phyloP scores from a whole-genome alignment of 2,888 invertebrate genomes.

The Agonopterix alstromeriana region DNA sequence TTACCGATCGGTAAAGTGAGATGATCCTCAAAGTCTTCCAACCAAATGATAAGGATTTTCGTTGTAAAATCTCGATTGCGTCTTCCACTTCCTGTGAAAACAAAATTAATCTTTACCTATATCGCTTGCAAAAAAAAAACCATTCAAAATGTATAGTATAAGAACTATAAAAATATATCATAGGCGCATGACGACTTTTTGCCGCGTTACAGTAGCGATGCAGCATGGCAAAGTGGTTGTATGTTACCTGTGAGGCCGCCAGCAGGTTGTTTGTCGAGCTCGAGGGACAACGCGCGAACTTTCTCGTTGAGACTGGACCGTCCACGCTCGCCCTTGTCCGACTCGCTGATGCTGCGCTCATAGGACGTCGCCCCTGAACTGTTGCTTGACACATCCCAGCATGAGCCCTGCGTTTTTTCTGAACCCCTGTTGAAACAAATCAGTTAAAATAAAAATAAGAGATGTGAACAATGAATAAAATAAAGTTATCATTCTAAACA shows the following conservation, averaged over 20 bases:
- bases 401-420: slow-evolving; percentile 43
- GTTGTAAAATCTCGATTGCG: slow-evolving; percentile 77
- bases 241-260: slow-evolving; percentile 35
- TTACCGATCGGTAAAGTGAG: slow-evolving; percentile 90
- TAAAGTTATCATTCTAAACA: no score
- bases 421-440: slow-evolving; percentile 20
- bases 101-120: background rate
- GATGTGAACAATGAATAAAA: no score
- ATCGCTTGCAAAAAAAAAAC: no score
- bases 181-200: no score
- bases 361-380: slow-evolving; percentile 57
- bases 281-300: slow-evolving; percentile 82
- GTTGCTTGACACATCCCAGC: slow-evolving; percentile 59
- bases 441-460: no score
- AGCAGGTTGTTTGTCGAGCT: slow-evolving; percentile 78
- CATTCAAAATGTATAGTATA: no score
- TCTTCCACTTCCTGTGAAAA: slow-evolving; percentile 53
- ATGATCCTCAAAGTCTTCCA: slow-evolving; percentile 97
- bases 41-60: slow-evolving; percentile 95
- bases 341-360: slow-evolving; percentile 77
- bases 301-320: slow-evolving; percentile 65
- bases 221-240: background rate
- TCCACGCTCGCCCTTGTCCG: slow-evolving; percentile 37
- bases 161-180: no score
- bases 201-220: no score